A percentile compares a stretch with the other conserved stretches of the same genome.
Evolutionary conservation across 2,888 invertebrate species (phyloP).

Genomic region (Caenorhabditis doughertyi): DNA sequence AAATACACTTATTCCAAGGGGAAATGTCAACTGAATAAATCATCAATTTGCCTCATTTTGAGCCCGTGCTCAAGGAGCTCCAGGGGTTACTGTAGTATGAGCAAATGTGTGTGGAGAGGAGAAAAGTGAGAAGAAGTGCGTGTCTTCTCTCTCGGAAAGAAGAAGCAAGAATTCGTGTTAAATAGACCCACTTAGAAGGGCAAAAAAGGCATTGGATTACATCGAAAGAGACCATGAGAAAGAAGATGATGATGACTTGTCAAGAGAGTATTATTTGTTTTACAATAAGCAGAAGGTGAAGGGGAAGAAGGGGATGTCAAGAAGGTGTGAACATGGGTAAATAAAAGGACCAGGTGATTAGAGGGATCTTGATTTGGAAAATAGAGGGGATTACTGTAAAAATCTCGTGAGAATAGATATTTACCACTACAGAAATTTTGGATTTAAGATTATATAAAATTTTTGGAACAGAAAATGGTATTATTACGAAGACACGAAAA

Average conservation of each 20-base stretch:
- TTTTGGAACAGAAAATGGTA: no score
- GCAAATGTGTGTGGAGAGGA: no score
- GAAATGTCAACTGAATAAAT: slow-evolving; percentile 42
- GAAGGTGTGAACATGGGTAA: slow-evolving; percentile 36
- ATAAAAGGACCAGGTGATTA: no score
- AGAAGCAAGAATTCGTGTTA: no score
- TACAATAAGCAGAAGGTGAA: not conserved
- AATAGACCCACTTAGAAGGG: slow-evolving; percentile 25
- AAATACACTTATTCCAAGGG: slow-evolving; percentile 26
- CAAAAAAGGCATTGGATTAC: slow-evolving; percentile 30
- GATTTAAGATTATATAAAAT: no score
- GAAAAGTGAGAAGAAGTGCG: slow-evolving; percentile 60
- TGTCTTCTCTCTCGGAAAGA: no score
- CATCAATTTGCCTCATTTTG: slow-evolving; percentile 38
- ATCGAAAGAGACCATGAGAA: slow-evolving; percentile 1
- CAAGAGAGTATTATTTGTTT: not conserved
- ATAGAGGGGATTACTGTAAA: not conserved
- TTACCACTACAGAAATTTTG: no score
- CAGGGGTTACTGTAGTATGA: slow-evolving; percentile 44
- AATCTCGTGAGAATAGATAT: no score
- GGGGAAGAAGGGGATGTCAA: slow-evolving; percentile 13
- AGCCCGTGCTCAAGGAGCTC: not conserved
- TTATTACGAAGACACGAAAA: no score
- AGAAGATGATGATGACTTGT: slow-evolving; percentile 18
- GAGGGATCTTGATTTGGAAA: not conserved